Evolutionary conservation across 2,888 invertebrate species (phyloP), one percentile per base, ranked within the genome.

Genomic region (Sclerodermus sp.): DNA sequence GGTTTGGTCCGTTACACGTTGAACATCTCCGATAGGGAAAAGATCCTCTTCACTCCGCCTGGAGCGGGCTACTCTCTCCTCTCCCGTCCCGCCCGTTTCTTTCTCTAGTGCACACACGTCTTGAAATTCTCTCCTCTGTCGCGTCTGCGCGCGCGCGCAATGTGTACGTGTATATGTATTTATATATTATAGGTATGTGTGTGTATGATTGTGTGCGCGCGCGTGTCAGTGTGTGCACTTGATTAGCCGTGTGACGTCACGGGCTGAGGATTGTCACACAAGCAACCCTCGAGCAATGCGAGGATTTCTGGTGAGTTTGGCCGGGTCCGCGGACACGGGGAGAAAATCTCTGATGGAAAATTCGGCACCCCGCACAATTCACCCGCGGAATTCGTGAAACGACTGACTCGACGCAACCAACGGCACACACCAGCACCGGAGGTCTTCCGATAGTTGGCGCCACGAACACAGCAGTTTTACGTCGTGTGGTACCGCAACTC

Each of bases 211-310:
- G 49, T 51, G 51, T 50, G 45, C 30, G 38, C 49, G 37, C 47
- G 47, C 32, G 58, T 60, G 60, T 68, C 60, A 62, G 70, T 70
- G 70, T 69, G 71, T 70, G 70, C 70, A 73, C 71, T 74, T 70
- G 74, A 75, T 74, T 75, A 75, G 70, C 68, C 61, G 66, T 62
- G 70, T 75, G 74, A 75, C 74, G 74, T 75, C 74, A 75, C 74
- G 10, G n/a, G n/a, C n/a, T n/a, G n/a, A 23, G 23, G 68, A 73
- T 73, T 74, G 72, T 73, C 73, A 73, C 70, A 66, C 58, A 5
- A 5, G 23, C 30, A 51, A 45, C 34, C 32, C 36, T 34, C 48
- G 49, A 50, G 37, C 43, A 36, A 51, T 45, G 42, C 52, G 45
- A 47, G 37, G 45, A 47, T 43, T 47, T 51, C 23, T 23, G 8